phyloP scores from a whole-genome alignment of 92 coral and sea anemone species.

The Porites lobata region DNA sequence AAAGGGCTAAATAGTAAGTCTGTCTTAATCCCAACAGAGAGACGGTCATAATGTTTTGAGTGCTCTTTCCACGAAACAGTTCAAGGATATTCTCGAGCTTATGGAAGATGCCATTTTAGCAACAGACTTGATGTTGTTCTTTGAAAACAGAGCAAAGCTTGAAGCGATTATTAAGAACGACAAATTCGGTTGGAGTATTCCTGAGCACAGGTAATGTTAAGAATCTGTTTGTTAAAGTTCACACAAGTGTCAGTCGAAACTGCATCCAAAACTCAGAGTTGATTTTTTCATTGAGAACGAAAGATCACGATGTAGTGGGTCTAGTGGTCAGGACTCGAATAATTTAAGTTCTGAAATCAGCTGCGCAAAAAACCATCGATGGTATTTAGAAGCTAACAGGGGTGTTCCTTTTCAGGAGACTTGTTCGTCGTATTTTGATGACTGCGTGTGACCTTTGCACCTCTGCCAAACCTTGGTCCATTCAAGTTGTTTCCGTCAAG shows the following conservation, averaged over 20 bases:
- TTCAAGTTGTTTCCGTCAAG: slow-evolving; percentile 87
- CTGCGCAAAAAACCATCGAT: too few relatives aligned
- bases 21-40: slow-evolving; percentile 39
- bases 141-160: slow-evolving; percentile 74
- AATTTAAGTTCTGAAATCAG: too few relatives aligned
- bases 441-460: slow-evolving; percentile 95
- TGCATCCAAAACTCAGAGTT: too few relatives aligned
- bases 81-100: slow-evolving; percentile 67
- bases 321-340: too few relatives aligned
- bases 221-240: neutral
- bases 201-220: slow-evolving; percentile 82
- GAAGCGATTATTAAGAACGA: slow-evolving; percentile 65
- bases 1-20: neutral
- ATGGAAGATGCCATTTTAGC: slow-evolving; percentile 92
- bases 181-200: slow-evolving; percentile 76
- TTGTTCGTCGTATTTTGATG: slow-evolving; percentile 85
- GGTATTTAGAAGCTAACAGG: neutral
- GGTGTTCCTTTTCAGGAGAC: slow-evolving; percentile 50
- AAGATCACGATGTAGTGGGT: too few relatives aligned
- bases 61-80: slow-evolving; percentile 41
- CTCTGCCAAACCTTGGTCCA: slow-evolving; percentile 91
- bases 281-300: too few relatives aligned
- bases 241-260: too few relatives aligned
- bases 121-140: slow-evolving; percentile 84
- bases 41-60: slow-evolving; percentile 82